Base-by-base conservation (phyloP, 2,113 vertebrate genomes). In the Zingel zingel region DNA sequence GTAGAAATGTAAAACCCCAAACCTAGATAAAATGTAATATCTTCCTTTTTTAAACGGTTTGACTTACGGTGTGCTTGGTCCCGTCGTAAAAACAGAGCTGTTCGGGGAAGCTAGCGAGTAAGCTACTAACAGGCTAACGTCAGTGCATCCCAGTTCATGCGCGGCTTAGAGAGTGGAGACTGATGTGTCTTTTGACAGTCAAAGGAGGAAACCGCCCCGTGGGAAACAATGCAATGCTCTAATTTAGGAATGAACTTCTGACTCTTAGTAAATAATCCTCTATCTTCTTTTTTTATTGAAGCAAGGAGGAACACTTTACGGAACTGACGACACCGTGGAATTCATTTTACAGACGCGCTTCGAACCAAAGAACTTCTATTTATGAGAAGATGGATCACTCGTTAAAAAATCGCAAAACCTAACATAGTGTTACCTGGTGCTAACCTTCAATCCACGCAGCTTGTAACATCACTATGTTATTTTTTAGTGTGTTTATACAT, bases 251-350 rank as follows among this genome's bases (percentile, higher is more conserved):
- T 69, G 7, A 43, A 43, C 71, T 71, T 56, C 68, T 45, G 68
- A 69, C 82, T 61, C 65, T 83, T 63, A 82, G 84, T 90, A 79
- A 91, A 90, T 86, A 88, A 82, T 78, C 75, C 62, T 25, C 39
- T 77, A 62, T 51, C 85, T 67, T 84, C 66, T 51, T 23, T 74
- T 47, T 73, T 70, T 43, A 53, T 51, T 76, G 85, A 69, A 82
- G 68, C 87, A 89, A 78, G 74, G 43, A 82, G 83, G 47, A 86
- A 74, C 78, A 88, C 47, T 77, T 86, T 59, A 87, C 95, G 95
- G 94, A 94, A 92, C 67, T 93, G 92, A 94, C 92, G 92, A 85
- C 90, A 91, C 21, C 2, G n/a, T 25, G 71, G 83, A 80, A 62
- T 59, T 87, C 73, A 67, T 66, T 81, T 72, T 15, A 7, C 74